These are phyloP conservation scores for Sciurus carolinensis DNA, from an alignment of 2,797 vertebrate species.

Conservation along the genomic window DNA sequence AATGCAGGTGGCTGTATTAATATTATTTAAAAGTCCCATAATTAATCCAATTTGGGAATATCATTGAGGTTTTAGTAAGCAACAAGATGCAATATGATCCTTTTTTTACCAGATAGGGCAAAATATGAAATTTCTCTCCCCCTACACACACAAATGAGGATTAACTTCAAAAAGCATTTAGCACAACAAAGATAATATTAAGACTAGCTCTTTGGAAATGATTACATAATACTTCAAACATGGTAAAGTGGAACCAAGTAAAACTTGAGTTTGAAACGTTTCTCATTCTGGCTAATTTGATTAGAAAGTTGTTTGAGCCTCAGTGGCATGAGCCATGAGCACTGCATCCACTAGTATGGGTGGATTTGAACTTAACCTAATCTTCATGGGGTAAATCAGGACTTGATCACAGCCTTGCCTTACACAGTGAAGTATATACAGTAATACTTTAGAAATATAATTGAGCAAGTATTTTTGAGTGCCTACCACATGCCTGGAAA, in stretches of 20 bases:
- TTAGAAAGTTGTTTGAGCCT: constrained; percentile 13
- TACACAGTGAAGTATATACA: not conserved
- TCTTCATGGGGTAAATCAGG: not conserved
- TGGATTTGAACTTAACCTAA: not conserved
- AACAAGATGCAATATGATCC: not conserved
- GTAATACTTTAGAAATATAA: not conserved
- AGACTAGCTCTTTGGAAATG: not conserved
- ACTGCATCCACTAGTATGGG: not conserved
- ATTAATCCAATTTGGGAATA: not conserved
- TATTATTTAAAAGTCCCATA: not conserved
- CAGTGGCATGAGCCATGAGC: not conserved
- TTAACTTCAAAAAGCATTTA: constrained; percentile 23
- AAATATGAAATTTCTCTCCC: not conserved
- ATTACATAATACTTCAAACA: not conserved
- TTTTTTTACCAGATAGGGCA: not conserved
- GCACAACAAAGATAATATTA: not conserved
- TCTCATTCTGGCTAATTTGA: not conserved
- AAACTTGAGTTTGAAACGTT: not conserved
- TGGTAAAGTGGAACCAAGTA: not conserved
- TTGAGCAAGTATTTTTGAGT: not conserved
- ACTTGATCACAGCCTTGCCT: not conserved
- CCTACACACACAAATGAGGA: not conserved
- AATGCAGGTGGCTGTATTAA: not conserved
- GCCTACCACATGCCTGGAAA: not conserved
- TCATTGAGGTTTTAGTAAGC: not conserved